Conservation (phyloP, 2,888 invertebrate genomes). For the Callosobruchus maculatus region DNA sequence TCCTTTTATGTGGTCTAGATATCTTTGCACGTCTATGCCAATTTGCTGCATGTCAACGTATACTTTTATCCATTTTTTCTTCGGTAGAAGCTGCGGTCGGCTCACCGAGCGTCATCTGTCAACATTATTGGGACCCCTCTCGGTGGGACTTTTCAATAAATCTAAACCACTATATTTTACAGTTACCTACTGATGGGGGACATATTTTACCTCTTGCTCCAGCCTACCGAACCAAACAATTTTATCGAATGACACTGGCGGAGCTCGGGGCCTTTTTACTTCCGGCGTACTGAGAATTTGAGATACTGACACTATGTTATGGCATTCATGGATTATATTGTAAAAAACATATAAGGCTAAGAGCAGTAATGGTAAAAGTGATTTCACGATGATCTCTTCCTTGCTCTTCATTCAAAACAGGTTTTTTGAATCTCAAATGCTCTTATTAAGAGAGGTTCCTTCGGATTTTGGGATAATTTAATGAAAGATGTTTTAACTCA, state of each 20-base stretch:
- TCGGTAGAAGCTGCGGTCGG: conserved; percentile 2
- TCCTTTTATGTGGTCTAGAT: background rate
- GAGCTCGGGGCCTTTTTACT: background rate
- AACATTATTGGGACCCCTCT: conserved; percentile 32
- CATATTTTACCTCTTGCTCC: conserved; percentile 26
- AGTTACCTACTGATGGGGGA: conserved; percentile 29
- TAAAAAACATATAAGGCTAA: too few species aligned
- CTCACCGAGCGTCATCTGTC: conserved; percentile 30
- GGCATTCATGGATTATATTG: too few species aligned
- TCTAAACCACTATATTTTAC: conserved; percentile 34
- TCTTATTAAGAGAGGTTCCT: too few species aligned
- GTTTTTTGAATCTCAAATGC: too few species aligned
- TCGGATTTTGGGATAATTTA: too few species aligned
- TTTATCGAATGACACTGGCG: background rate
- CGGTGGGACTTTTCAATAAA: conserved; percentile 33
- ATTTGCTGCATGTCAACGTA: background rate
- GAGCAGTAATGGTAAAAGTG: too few species aligned
- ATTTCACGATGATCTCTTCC: too few species aligned
- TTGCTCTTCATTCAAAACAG: too few species aligned
- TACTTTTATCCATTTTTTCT: background rate
- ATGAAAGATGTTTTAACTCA: too few species aligned
- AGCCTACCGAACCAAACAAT: background rate
- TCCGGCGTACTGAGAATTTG: background rate
- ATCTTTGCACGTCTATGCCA: background rate
- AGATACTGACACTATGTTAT: too few species aligned